These are phyloP conservation scores for Acomys russatus DNA, from an alignment of 2,797 vertebrate species.

Conservation along the genomic window DNA sequence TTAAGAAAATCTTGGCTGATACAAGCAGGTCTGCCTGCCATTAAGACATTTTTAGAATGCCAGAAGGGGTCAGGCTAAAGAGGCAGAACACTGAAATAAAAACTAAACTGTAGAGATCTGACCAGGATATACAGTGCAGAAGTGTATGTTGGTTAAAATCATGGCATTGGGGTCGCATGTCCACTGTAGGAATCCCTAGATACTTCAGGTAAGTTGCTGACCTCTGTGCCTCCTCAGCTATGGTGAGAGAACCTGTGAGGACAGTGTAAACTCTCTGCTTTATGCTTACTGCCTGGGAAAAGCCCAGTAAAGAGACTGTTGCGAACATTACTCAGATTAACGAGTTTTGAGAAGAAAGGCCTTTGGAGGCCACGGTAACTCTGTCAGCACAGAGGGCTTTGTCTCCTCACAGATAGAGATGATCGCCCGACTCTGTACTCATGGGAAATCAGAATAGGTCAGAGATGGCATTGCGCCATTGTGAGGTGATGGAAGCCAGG, in stretches of 20 bases:
- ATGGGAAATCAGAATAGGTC: not conserved
- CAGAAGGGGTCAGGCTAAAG: not conserved
- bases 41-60: slow-evolving; percentile 2
- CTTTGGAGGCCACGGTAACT: slow-evolving; percentile 7
- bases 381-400: not conserved
- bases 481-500: not conserved
- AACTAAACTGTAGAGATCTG: not conserved
- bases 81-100: not conserved
- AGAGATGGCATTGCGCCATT: accelerated
- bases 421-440: not conserved
- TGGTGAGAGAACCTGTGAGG: not conserved
- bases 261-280: not conserved
- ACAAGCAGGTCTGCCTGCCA: not conserved
- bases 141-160: not conserved
- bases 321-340: not conserved
- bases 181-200: accelerated
- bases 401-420: not conserved
- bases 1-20: not conserved
- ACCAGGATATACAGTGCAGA: not conserved
- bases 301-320: not conserved
- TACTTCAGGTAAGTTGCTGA: not conserved
- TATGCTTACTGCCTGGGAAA: not conserved
- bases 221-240: too few relatives aligned
- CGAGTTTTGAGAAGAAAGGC: not conserved
- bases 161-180: not conserved